phyloP scores from a whole-genome alignment of 1,140 invertebrate genomes.

The Artemia franciscana region DNA sequence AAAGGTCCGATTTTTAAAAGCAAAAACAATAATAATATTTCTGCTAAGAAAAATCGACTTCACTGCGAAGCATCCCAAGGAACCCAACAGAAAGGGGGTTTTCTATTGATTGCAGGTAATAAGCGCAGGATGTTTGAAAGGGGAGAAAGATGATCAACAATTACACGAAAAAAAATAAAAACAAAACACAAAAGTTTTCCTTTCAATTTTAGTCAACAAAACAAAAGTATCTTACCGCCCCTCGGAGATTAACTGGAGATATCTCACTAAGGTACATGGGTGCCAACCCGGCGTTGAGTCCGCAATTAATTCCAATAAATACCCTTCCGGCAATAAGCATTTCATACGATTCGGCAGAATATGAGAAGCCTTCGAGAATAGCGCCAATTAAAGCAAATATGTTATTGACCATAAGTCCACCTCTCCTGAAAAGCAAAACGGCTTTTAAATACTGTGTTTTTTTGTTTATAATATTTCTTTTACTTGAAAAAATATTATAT shows the following conservation, averaged over 20 bases:
- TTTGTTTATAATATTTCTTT: too few species aligned
- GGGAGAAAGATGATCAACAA: background rate
- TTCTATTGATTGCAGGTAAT: too few species aligned
- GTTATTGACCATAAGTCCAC: conserved; percentile 56
- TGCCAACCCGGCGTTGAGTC: conserved; percentile 55
- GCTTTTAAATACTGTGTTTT: too few species aligned
- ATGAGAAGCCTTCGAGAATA: conserved; percentile 28
- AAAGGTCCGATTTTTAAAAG: too few species aligned
- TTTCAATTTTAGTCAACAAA: too few species aligned
- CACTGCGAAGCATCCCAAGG: too few species aligned
- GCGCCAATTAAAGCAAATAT: conserved; percentile 29
- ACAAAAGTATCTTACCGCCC: conserved; percentile 40
- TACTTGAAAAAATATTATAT: too few species aligned
- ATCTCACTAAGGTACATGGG: conserved; percentile 74
- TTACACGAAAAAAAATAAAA: too few species aligned
- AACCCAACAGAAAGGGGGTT: too few species aligned
- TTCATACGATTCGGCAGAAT: conserved; percentile 36
- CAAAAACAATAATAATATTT: too few species aligned
- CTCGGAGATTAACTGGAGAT: conserved; percentile 49
- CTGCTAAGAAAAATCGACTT: too few species aligned
- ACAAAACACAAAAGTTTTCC: conserved; percentile 46
- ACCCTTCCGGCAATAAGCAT: conserved; percentile 53
- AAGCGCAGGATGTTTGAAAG: too few species aligned
- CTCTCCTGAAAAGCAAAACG: conserved; percentile 44
- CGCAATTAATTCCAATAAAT: conserved; percentile 58